Evolutionary conservation across 2,888 invertebrate species (phyloP), one percentile per base, ranked within the genome.

Genomic region (Ormyrus thymus): DNA sequence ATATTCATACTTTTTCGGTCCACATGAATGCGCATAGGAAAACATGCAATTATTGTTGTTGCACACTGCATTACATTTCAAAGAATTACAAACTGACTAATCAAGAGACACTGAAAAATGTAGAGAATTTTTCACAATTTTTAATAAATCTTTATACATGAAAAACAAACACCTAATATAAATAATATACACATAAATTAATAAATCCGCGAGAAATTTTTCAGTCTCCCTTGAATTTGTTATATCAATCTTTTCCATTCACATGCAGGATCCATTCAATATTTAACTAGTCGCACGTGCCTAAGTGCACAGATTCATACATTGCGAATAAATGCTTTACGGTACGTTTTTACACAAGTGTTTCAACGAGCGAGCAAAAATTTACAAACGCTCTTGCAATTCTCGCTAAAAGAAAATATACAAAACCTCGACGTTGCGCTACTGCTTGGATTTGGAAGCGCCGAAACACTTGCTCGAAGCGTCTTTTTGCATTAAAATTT

Each of bases 1-100:
- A 65, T 65, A 59, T 73, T 78, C 50, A 78, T 66, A 66, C 61
- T 72, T 66, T 9, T 29, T n/a, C 7, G 10, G 13, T 55, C n/a
- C 53, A 48, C 51, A 55, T 55, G 55, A 72, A 61, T 66, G 66
- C 59, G 65, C 66, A 55, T 77, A 66, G 72, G 77, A 72, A 77
- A 72, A 66, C 29, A 29, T 29, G 29, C 29, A 29, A 29, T 29
- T 61, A 72, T 77, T 61, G 43, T 51, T 56, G 51, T 66, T 66
- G 45, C 61, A 59, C 45, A 59, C 61, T 70, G 55, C 56, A 65
- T 15, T 65, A 29, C 4, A 29, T 15, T 46, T n/a, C 55, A 68
- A 4, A 53, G 58, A 58, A 51, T 65, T 77, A 53, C 50, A 77
- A 46, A 64, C 13, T 78, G 58, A 78, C 64, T 70, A 11, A 70